A percentile compares a stretch with the other conserved stretches of the same genome.
Evolutionary conservation across 2,888 invertebrate genomes (phyloP).

Genomic region (Drosophila setosimentum): DNA sequence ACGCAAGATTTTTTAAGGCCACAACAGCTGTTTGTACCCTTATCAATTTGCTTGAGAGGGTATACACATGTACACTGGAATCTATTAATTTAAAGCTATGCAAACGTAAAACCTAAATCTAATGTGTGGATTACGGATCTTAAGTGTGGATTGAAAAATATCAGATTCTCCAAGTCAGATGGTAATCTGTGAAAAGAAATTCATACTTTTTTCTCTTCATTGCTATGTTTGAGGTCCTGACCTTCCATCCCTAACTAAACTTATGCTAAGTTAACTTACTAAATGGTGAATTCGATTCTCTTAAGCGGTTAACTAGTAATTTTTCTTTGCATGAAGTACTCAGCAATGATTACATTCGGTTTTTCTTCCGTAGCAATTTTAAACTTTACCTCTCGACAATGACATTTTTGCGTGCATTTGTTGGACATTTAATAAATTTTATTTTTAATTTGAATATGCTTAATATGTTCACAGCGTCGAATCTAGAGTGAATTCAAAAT

Average conservation of each 20-base stretch:
- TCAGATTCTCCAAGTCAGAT: not conserved
- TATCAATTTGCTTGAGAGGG: not conserved
- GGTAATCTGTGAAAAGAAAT: not conserved
- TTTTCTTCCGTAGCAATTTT: too few relatives aligned
- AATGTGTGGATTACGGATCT: not conserved
- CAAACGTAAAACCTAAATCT: too few relatives aligned
- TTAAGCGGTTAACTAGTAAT: not conserved
- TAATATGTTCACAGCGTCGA: not conserved
- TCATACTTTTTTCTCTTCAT: not conserved
- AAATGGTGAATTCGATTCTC: not conserved
- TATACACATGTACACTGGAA: not conserved
- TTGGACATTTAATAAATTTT: not conserved
- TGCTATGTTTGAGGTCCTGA: not conserved
- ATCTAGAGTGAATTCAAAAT: too few relatives aligned
- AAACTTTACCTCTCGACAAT: too few relatives aligned
- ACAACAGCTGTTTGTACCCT: slow-evolving; percentile 50
- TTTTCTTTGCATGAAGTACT: not conserved
- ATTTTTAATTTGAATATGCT: not conserved
- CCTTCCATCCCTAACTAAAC: not conserved
- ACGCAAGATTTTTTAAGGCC: slow-evolving; percentile 46
- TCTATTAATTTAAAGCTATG: too few relatives aligned
- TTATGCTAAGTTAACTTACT: not conserved
- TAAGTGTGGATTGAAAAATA: not conserved
- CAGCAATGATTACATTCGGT: too few relatives aligned
- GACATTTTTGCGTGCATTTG: too few relatives aligned